Evolutionary conservation across 2,888 invertebrate species (phyloP), one percentile per base, ranked within the genome.

Genomic region (Actias luna): DNA sequence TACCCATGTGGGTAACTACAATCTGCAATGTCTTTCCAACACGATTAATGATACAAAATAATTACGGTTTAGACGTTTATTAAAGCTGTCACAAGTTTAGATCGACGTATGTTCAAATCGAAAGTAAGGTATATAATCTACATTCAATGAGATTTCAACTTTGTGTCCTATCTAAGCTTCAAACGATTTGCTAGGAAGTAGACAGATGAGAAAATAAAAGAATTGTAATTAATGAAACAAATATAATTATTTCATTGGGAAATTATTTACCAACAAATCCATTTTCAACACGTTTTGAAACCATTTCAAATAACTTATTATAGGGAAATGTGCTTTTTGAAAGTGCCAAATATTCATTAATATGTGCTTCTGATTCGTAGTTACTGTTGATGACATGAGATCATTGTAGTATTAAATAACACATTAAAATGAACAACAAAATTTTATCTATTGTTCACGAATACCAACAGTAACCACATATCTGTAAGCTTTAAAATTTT

Each of bases 221-320:
- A 82, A 62, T 72, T 71, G 74, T 65, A 58, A 79, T 86, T 86
- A 88, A 89, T 93, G 92, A 93, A 93, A 93, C 93, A 93, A 93
- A 92, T 93, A 92, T 93, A 62, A 62, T 62, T 59, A 93, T 93
- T 93, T 93, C 92, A 90, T 92, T 87, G 88, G 82, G 92, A 93
- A 93, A 93, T 92, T 90, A 93, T 92, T 90, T 89, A 91, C 91
- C 92, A 93, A 93, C 93, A 93, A 93, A 92, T 93, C 92, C 93
- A 92, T 92, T 88, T 89, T 91, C 87, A 93, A 93, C 93, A 91
- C 90, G 87, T 88, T 88, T 87, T 88, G 91, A 90, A 90, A 91
- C 87, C 90, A 88, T 83, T 90, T 85, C 90, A 84, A 92, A 91
- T 90, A 84, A 92, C 91, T 90, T 85, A 90, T 84, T 87, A 89